phyloP scores from a whole-genome alignment of 2,888 invertebrate genomes.

The Drosophila prostipennis region DNA sequence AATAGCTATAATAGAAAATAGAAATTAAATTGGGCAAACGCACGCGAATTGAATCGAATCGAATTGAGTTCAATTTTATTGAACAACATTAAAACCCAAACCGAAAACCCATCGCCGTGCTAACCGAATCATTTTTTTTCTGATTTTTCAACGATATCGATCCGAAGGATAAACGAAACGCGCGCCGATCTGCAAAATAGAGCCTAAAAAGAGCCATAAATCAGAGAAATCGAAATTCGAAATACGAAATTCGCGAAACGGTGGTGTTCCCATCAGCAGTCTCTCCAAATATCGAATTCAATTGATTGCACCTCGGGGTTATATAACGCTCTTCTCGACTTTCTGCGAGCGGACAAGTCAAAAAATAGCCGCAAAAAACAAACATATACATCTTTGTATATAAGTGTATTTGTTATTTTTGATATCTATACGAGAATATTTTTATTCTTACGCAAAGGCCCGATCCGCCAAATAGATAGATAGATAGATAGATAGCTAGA shows the following conservation, averaged over 20 bases:
- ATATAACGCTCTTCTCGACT: slow-evolving; percentile 38
- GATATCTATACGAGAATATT: slow-evolving; percentile 46
- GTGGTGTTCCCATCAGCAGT: slow-evolving; percentile 49
- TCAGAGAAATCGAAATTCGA: slow-evolving; percentile 11
- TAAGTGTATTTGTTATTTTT: slow-evolving; percentile 44
- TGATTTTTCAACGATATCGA: slow-evolving; percentile 36
- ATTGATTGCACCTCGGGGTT: slow-evolving; percentile 29
- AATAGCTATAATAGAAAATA: slow-evolving; percentile 50
- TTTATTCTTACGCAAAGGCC: slow-evolving; percentile 44
- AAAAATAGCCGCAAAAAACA: slow-evolving; percentile 46
- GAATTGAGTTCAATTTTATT: slow-evolving; percentile 9
- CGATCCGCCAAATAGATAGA: slow-evolving; percentile 27
- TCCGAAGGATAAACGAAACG: slow-evolving; percentile 60
- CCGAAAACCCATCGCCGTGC: slow-evolving; percentile 9
- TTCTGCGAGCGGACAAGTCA: slow-evolving; percentile 37
- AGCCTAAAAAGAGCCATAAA: slow-evolving; percentile 20
- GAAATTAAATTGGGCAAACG: slow-evolving; percentile 43
- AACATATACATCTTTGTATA: slow-evolving; percentile 29
- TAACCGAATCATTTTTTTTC: slow-evolving; percentile 32
- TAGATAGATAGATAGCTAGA: slow-evolving; percentile 24
- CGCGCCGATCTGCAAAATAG: slow-evolving; percentile 40
- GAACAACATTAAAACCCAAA: slow-evolving; percentile 5
- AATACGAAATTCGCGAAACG: slow-evolving; percentile 13
- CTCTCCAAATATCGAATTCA: slow-evolving; percentile 12
- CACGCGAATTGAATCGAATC: slow-evolving; percentile 26